Conservation (phyloP, 1,140 invertebrate species). For the Trichomalopsis sarcophagae region DNA sequence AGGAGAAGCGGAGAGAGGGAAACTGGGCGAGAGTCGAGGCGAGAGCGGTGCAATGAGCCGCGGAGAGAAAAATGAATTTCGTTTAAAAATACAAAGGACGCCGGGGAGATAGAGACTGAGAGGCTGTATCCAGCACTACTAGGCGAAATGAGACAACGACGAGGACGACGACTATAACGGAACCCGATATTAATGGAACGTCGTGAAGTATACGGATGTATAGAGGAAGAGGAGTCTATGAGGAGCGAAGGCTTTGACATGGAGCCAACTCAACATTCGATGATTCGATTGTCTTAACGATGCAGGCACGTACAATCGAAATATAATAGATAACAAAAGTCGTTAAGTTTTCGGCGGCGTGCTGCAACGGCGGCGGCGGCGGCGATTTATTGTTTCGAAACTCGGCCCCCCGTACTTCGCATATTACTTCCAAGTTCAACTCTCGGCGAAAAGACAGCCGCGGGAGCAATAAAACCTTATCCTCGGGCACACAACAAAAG, state of each 20-base stretch:
- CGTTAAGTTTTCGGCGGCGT: background rate
- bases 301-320: too few species aligned
- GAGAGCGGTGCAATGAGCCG: slow-evolving; percentile 9
- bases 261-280: too few species aligned
- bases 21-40: background rate
- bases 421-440: slow-evolving; percentile 1
- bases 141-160: background rate
- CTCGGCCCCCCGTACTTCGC: background rate
- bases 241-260: background rate
- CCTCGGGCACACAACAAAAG: background rate
- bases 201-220: background rate
- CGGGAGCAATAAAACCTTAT: background rate
- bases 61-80: slow-evolving; percentile 44
- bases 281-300: too few species aligned
- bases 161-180: background rate
- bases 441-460: background rate
- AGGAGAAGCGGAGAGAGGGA: background rate
- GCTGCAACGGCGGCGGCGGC: too few species aligned
- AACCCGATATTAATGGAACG: slow-evolving; percentile 23
- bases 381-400: slow-evolving; percentile 23
- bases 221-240: background rate
- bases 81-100: slow-evolving; percentile 44
- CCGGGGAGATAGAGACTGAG: background rate
- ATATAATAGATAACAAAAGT: background rate
- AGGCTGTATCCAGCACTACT: background rate